Evolutionary conservation across 2,888 invertebrate species (phyloP), one percentile per base, ranked within the genome.

Genomic region (Tetheella fluctuosa): DNA sequence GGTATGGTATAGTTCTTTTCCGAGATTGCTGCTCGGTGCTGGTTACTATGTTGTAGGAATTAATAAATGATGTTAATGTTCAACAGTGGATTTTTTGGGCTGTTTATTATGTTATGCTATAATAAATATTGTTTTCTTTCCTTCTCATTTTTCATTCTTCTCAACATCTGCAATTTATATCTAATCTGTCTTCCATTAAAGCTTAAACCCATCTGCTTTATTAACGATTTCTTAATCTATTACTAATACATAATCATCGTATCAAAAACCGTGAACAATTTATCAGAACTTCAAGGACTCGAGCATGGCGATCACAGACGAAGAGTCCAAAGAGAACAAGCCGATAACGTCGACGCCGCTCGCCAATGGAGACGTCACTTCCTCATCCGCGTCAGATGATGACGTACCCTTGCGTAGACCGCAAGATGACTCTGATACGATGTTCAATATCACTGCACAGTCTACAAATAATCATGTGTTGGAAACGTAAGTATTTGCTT

Each of bases 301-400:
- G 0, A 84, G 74, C 61, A 73, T 86, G 70, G 77, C 77, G 55
- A 87, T 93, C 65, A 93, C 93, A 0, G 93, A 93, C 74, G 93
- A 93, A 67, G 93, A 93, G 66, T 91, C 86, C 0, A 93, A 93
- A 65, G 93, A 93, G 83, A 93, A 93, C 79, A 92, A 94, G 71
- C 93, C 93, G 0, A 88, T 92, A 52, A 92, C 93, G 20, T 92
- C 92, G 15, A 90, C 93, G 8, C 93, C 93, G 2, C 76, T 91
- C 4, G 83, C 85, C 6, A 90, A 89, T 73, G 90, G 89, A 15
- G 80, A 81, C 54, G 78, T 80, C 57, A 77, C 83, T n/a, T 76
- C 84, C 20, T 80, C 89, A 0, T 87, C 89, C 5, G 86, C 67
- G 0, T 88, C 86, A 0, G 92, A 91, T 64, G 91, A 91, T 67